Base-by-base conservation (phyloP, 1,140 invertebrate genomes). In the Nylanderia fulva region DNA sequence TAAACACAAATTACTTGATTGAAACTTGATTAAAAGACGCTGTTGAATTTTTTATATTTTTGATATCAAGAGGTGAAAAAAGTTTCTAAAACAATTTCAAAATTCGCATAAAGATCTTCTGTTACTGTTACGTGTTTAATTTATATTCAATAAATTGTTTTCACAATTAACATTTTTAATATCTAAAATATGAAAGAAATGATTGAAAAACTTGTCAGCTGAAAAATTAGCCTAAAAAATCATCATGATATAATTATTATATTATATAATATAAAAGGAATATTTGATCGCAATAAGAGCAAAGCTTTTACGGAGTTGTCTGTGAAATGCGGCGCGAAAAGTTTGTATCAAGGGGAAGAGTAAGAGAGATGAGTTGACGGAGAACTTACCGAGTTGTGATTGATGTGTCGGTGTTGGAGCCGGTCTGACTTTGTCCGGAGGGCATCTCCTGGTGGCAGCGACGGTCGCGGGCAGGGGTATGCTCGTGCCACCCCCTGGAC, bases 401-500 rank as follows among this genome's bases (percentile, higher is more conserved):
- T 96, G 96, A 85, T 95, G 95, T 84, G 96, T 95, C 8, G 96
- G 96, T 45, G 96, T 95, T 2, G 96, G 96, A 86, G 96, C 95
- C 9, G 97, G 97, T 86, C 97, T 95, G 88, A 96, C 95, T 95
- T 97, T 97, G 94, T 97, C 97, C 88, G 97, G 97, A 56, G 96
- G 96, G 91, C 96, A 97, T 94, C 96, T 95, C 88, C 97, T 95
- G 82, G 96, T 96, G n/a, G 97, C 96, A 89, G 96, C 95, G 42
- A 97, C 96, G 13, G 97, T 97, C 52, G 97, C 96, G 29, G 97
- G 97, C 90, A 97, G 92, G 36, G 97, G 97, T 89, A 97, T 97
- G 90, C 96, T 97, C 48, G 96, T 97, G 9, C 95, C 94, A 79
- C 95, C 95, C 92, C 85, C 84, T 66, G 87, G 85, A 8, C 85